A percentile compares a stretch with the other conserved stretches of the same genome.
phyloP scores from a whole-genome alignment of 1,140 invertebrate genomes.

The Batillaria attramentaria region DNA sequence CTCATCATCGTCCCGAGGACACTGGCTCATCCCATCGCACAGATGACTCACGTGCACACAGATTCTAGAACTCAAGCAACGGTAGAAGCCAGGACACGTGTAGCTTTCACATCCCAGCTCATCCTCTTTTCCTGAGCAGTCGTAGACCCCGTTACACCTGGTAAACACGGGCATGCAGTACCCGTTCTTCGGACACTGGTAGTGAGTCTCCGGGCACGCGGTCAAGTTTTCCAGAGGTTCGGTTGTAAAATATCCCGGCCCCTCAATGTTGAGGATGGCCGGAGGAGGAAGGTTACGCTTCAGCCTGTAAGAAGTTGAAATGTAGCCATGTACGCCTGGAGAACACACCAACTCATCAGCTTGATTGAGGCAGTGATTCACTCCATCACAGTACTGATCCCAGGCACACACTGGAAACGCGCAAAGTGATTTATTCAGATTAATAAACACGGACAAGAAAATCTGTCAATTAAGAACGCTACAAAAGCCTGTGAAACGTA shows the following conservation, averaged over 20 bases:
- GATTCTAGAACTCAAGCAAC: conserved; percentile 3
- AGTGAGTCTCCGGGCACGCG: neutral
- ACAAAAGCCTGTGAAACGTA: no score
- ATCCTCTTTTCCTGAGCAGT: neutral
- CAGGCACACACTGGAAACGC: no score
- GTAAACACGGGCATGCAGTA: neutral
- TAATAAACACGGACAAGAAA: no score
- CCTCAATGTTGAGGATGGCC: neutral
- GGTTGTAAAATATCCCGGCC: neutral
- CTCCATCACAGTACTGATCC: no score
- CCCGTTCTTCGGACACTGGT: neutral
- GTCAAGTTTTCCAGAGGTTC: neutral
- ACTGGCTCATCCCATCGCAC: conserved; percentile 18
- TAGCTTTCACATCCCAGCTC: no score
- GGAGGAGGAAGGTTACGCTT: neutral
- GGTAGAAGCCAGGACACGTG: no score
- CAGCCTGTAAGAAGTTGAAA: neutral
- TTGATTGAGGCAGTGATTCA: neutral
- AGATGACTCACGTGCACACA: conserved; percentile 18
- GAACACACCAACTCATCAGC: neutral
- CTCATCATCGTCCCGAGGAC: conserved; percentile 32
- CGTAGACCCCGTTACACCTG: conserved; percentile 18
- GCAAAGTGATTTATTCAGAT: no score
- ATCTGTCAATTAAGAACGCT: no score
- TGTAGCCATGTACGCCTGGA: neutral